A percentile compares a stretch with the other conserved stretches of the same genome.
phyloP scores from a whole-genome alignment of 1,140 invertebrate genomes.

The Leptopilina boulardi region DNA sequence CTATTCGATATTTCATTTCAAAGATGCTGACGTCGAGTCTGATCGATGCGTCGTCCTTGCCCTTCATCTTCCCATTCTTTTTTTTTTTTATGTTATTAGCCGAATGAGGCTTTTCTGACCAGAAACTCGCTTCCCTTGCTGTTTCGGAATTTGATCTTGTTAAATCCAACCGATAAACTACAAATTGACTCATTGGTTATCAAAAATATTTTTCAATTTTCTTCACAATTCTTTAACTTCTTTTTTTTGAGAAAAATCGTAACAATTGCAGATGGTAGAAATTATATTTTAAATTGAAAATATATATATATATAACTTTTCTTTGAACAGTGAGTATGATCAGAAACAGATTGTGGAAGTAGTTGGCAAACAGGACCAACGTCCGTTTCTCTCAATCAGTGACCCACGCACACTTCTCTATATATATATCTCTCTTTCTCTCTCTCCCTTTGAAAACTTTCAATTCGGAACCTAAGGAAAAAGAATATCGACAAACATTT shows the following conservation, averaged over 20 bases:
- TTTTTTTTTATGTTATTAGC: slow-evolving; percentile 27
- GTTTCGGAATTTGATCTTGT: background rate
- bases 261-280: too few species aligned
- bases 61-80: slow-evolving; percentile 11
- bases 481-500: slow-evolving; percentile 19
- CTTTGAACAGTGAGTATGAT: background rate
- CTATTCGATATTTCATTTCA: slow-evolving; percentile 59
- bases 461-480: background rate
- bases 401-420: slow-evolving; percentile 1
- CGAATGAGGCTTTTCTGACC: background rate
- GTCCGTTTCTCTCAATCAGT: slow-evolving; percentile 14
- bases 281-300: too few species aligned
- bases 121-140: background rate
- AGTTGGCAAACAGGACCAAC: slow-evolving; percentile 6
- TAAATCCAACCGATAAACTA: background rate
- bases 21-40: slow-evolving; percentile 16
- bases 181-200: too few species aligned
- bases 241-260: too few species aligned
- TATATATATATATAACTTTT: background rate
- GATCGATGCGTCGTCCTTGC: slow-evolving; percentile 25
- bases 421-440: background rate
- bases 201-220: too few species aligned
- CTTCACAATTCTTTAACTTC: too few species aligned
- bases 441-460: background rate
- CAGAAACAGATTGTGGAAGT: slow-evolving; percentile 11